Conservation (phyloP, 1,140 invertebrate species). For the Drosophila ficusphila region DNA sequence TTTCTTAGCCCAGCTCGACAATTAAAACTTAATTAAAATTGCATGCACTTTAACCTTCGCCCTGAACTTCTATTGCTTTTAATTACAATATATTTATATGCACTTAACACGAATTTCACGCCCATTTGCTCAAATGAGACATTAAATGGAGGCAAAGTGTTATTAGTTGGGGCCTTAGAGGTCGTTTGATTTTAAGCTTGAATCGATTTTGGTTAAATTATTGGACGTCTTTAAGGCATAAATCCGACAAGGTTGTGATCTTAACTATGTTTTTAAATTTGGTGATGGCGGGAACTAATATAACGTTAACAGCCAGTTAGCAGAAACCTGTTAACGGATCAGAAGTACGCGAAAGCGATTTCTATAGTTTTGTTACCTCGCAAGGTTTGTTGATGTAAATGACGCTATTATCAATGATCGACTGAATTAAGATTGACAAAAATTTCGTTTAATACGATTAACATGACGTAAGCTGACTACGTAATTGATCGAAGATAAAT, state of each 20-base stretch:
- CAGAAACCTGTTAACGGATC: constrained; percentile 13
- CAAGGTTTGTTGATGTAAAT: too few relatives aligned
- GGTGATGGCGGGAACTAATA: background rate
- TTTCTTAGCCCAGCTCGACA: constrained; percentile 10
- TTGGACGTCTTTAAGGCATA: background rate
- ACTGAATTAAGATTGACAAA: too few relatives aligned
- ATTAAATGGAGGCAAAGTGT: constrained; percentile 20
- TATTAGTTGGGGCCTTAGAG: constrained; percentile 6
- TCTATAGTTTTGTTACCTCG: too few relatives aligned
- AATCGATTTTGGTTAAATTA: too few relatives aligned
- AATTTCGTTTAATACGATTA: too few relatives aligned
- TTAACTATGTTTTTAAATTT: background rate
- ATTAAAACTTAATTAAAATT: constrained; percentile 55
- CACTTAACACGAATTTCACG: constrained; percentile 22
- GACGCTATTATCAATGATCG: too few relatives aligned
- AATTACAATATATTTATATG: constrained; percentile 51
- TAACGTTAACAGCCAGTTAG: background rate
- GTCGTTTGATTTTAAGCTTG: too few relatives aligned
- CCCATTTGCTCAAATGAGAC: constrained; percentile 20
- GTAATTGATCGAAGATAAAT: too few relatives aligned
- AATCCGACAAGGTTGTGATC: background rate
- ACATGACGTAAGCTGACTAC: too few relatives aligned
- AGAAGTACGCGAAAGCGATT: background rate
- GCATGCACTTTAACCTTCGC: constrained; percentile 54
- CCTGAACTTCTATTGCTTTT: constrained; percentile 47